Evolutionary conservation across 2,888 invertebrate genomes (phyloP).

Genomic region (Acrocyrtus sp.): DNA sequence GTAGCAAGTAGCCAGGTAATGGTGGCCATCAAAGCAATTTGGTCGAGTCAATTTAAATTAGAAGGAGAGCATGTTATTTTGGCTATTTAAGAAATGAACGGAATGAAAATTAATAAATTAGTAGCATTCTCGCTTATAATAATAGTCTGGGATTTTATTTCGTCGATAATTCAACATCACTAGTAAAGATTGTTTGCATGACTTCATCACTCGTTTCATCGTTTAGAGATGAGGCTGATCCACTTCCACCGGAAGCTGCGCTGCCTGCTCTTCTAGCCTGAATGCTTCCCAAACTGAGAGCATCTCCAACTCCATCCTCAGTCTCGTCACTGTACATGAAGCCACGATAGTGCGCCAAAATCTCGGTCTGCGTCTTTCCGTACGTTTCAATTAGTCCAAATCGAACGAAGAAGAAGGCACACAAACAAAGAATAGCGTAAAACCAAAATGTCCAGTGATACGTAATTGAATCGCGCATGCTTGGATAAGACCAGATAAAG

Average conservation of each 20-base stretch:
- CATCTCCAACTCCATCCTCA: neutral
- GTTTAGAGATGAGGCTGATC: too few species aligned
- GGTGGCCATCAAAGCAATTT: too few species aligned
- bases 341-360: slow-evolving; percentile 26
- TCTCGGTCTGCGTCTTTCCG: slow-evolving; percentile 17
- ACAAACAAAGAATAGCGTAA: neutral
- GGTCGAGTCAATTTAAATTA: too few species aligned
- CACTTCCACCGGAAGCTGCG: neutral
- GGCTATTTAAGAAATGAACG: too few species aligned
- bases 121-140: too few species aligned
- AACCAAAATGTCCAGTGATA: slow-evolving; percentile 9
- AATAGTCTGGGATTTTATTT: too few species aligned
- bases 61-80: too few species aligned
- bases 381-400: slow-evolving; percentile 18
- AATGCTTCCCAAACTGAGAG: slow-evolving; percentile 11
- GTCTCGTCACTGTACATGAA: neutral
- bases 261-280: neutral
- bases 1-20: too few species aligned
- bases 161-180: too few species aligned
- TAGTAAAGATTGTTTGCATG: too few species aligned
- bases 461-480: neutral
- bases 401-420: neutral
- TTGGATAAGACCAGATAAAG: neutral
- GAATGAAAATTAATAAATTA: too few species aligned
- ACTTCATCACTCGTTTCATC: too few species aligned